These are phyloP conservation scores for Craseonycteris thonglongyai DNA, from an alignment of 2,113 vertebrate genomes.

Conservation along the genomic window DNA sequence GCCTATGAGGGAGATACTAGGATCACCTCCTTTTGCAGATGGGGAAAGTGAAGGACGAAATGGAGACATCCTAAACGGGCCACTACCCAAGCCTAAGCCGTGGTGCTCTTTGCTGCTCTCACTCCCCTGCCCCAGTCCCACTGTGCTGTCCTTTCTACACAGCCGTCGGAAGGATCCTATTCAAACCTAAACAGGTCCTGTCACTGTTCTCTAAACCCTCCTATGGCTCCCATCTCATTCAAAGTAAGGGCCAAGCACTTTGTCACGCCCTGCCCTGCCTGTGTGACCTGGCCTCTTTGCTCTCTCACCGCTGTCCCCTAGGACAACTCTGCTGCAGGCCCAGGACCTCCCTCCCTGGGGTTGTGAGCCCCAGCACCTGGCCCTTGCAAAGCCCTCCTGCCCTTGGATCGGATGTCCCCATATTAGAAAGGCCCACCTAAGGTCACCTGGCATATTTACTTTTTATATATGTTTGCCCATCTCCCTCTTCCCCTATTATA, in stretches of 20 bases:
- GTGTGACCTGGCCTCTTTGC: not conserved
- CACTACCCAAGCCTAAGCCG: not conserved
- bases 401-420: not conserved
- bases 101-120: not conserved
- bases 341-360: accelerated
- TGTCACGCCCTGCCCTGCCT: accelerated
- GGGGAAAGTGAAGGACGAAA: not conserved
- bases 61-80: not conserved
- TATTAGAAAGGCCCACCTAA: not conserved
- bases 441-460: not conserved
- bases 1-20: not conserved
- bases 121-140: not conserved
- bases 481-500: not conserved
- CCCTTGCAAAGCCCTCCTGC: not conserved
- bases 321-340: not conserved
- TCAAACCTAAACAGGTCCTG: not conserved
- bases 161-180: not conserved
- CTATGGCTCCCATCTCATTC: not conserved
- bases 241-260: not conserved
- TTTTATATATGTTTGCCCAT: not conserved
- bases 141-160: not conserved
- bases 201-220: not conserved
- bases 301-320: not conserved
- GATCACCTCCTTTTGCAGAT: not conserved
- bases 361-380: not conserved